Base-by-base conservation (phyloP, 64 coral and sea anemone genomes). In the Dendrophyllia cribrosa region DNA sequence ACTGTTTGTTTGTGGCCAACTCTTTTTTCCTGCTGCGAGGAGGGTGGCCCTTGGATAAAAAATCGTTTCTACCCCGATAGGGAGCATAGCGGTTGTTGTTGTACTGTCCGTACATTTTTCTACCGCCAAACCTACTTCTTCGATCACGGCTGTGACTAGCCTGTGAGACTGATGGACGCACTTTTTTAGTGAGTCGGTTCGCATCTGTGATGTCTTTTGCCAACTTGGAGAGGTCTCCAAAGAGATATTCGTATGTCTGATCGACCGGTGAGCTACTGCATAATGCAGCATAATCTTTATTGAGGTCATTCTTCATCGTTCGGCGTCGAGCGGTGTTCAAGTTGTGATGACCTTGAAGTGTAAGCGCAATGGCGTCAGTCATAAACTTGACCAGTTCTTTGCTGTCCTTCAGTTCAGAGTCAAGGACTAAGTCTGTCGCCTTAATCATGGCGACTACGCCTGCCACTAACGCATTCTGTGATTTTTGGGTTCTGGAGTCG, bases 261-360 rank as follows among this genome's bases (percentile, higher is more conserved):
- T 34, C 34, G 34, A 34, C 0, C 34, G 34, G 34, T 34, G 34
- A 34, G 34, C 34, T 34, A 34, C 34, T 34, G 34, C 34, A 34
- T 34, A 34, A 34, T 34, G 34, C 34, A 34, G 53, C 70, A 44
- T 90, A 90, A 16, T 90, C 88, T 88, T 78, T 55, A 44, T 90
- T 79, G 4, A 90, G 48, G 12, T 88, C 61, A 53, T 82, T 90
- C 59, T 90, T 90, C 88, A 79, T 90, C 15, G 88, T 62, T 59
- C 46, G 75, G 6, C 77, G 49, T 2, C 76, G 63, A 23, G 64
- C 61, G 48, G 25, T 79, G 21, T 90, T 90, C 63, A 90, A 78
- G 25, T 90, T 60, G 62, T 90, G 88, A 88, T 88, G 50, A 61
- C 86, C 51, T 88, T 88, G 86, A 60, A 75, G n/a, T 43, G 86